Base-by-base conservation (phyloP, 1,140 invertebrate species). In the Lepidurus apus region DNA sequence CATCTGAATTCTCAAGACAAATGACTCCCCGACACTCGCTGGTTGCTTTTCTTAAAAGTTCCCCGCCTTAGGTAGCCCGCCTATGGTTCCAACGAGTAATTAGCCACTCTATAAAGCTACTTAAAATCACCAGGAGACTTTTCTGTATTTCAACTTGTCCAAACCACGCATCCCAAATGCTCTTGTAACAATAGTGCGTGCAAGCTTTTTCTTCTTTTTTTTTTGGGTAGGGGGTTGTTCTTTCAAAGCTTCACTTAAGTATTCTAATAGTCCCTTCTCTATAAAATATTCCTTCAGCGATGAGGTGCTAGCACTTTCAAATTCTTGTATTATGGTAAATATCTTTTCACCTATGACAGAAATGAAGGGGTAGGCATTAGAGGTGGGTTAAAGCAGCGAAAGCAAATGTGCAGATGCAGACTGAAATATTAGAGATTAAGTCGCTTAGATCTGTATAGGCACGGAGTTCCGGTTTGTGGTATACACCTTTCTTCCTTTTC, bases 101-200 rank as follows among this genome's bases (percentile, higher is more conserved):
- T 65, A 65, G 53, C 53, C 53, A 65, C 53, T 65, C 53, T 65
- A 65, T 65, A 65, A 65, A 65, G 53, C 53, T 65, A 65, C 53
- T 65, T 65, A 65, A 65, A 65, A 65, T 65, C 53, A 65, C 53
- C 53, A 65, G 53, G 53, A 21, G 53, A 65, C 53, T 65, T 65
- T 65, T 65, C n/a, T 17, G 53, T n/a, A 65, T n/a, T 21, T 65
- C 53, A 65, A 65, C 53, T 65, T 65, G 17, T 65, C 21, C 17
- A 21, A 65, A 65, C 21, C 53, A n/a, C 21, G 53, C 53, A 65
- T 13, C 53, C 53, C 53, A 34, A 3, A 34, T 4, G 34, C 34
- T 34, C 34, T 34, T 34, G 34, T 34, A 34, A 34, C 34, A 34
- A 34, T 4, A 34, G 34, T 34, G 34, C 34, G 34, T 34, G 34